Conservation (phyloP, 2,113 vertebrate species). For the Vidua chalybeata region DNA sequence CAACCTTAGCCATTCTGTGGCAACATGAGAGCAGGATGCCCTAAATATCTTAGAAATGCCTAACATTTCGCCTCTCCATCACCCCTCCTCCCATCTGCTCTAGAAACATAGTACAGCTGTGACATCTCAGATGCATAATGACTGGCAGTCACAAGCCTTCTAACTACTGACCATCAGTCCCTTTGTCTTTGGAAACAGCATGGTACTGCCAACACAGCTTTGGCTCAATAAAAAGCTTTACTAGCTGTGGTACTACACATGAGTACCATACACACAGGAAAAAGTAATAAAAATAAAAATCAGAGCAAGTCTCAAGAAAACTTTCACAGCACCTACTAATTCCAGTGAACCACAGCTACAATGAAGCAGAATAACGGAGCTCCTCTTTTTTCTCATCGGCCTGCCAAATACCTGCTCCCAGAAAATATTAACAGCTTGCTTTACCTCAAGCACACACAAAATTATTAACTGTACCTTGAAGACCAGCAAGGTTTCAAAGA, state of each 20-base stretch:
- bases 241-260: background rate
- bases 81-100: background rate
- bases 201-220: background rate
- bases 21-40: background rate
- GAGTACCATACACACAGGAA: background rate
- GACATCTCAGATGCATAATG: background rate
- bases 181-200: background rate
- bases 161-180: background rate
- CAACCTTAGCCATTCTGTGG: background rate
- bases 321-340: background rate
- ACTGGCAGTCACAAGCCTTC: background rate
- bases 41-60: background rate
- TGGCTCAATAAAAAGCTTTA: background rate
- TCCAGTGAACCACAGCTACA: background rate
- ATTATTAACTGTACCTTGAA: background rate
- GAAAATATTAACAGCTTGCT: background rate
- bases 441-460: background rate
- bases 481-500: background rate
- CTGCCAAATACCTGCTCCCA: background rate
- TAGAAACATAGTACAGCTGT: background rate
- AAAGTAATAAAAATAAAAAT: background rate
- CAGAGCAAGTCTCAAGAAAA: background rate
- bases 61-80: background rate
- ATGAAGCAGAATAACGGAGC: background rate
- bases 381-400: background rate